Conservation (phyloP, 30 jellyfish, hydroid and myxozoan genomes). For the Hydractinia symbiolongicarpus region DNA sequence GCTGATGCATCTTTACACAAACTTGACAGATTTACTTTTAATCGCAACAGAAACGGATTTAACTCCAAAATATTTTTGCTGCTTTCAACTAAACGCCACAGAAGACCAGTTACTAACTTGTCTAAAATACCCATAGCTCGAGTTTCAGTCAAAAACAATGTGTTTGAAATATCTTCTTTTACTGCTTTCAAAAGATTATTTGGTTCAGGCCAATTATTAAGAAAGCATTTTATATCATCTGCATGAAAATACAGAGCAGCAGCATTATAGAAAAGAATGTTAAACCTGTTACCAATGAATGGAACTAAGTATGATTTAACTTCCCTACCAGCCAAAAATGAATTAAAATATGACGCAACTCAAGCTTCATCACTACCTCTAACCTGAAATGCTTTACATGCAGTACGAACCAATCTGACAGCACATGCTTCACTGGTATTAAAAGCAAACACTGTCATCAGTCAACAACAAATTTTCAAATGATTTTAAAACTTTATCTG, state of each 20-base stretch:
- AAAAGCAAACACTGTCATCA: too few relatives aligned
- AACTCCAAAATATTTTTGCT: background rate
- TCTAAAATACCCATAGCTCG: slow-evolving; percentile 26
- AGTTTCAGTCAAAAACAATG: slow-evolving; percentile 3
- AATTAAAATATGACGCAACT: slow-evolving; percentile 21
- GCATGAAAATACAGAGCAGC: background rate
- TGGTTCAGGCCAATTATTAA: slow-evolving; percentile 1
- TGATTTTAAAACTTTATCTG: too few relatives aligned
- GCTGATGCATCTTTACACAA: background rate
- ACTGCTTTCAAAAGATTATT: slow-evolving; percentile 34
- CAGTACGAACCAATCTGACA: slow-evolving; percentile 17
- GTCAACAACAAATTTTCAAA: too few relatives aligned
- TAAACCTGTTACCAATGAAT: slow-evolving; percentile 12
- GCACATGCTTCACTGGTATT: slow-evolving; percentile 18
- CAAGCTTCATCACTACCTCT: too few relatives aligned
- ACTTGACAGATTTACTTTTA: background rate
- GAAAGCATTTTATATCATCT: background rate
- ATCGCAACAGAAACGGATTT: slow-evolving; percentile 1
- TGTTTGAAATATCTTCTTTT: slow-evolving; percentile 18
- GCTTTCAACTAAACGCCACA: slow-evolving; percentile 10
- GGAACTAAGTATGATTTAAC: slow-evolving; percentile 8
- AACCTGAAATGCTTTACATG: slow-evolving; percentile 39
- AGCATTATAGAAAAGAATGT: background rate
- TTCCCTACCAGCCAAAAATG: slow-evolving; percentile 22
- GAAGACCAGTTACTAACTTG: slow-evolving; percentile 11